A percentile compares a stretch with the other conserved stretches of the same genome.
Conservation (phyloP, 2,797 vertebrate species). For the Scleropages formosus region DNA sequence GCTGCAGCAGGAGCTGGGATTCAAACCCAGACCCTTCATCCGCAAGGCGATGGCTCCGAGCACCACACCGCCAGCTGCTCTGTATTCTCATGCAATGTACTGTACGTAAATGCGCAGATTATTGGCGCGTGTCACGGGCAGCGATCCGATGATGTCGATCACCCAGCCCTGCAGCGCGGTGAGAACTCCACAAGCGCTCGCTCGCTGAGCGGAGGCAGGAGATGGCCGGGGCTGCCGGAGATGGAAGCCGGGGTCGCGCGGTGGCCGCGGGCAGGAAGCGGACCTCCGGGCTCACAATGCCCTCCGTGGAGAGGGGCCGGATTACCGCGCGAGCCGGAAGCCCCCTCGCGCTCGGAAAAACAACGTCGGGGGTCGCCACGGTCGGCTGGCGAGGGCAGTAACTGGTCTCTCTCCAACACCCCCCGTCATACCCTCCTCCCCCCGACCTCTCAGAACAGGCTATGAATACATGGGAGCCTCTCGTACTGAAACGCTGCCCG, state of each 20-base stretch:
- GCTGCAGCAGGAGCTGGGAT: too few species aligned
- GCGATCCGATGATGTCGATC: too few species aligned
- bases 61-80: too few species aligned
- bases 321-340: not conserved
- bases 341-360: constrained; percentile 12
- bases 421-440: not conserved
- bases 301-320: not conserved
- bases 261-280: constrained; percentile 12
- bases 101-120: too few species aligned
- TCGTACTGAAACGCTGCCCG: not conserved
- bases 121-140: too few species aligned
- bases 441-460: not conserved
- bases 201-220: constrained; percentile 51
- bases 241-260: not conserved
- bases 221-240: constrained; percentile 33
- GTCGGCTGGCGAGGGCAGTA: not conserved
- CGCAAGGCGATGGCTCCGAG: too few species aligned
- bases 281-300: constrained; percentile 27
- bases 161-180: not conserved
- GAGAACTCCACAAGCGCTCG: constrained; percentile 49
- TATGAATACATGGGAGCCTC: not conserved
- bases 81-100: too few species aligned
- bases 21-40: too few species aligned
- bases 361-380: not conserved
- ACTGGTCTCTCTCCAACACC: not conserved